Evolutionary conservation across 2,797 vertebrate species (phyloP).

Genomic region (Xenopus petersii): DNA sequence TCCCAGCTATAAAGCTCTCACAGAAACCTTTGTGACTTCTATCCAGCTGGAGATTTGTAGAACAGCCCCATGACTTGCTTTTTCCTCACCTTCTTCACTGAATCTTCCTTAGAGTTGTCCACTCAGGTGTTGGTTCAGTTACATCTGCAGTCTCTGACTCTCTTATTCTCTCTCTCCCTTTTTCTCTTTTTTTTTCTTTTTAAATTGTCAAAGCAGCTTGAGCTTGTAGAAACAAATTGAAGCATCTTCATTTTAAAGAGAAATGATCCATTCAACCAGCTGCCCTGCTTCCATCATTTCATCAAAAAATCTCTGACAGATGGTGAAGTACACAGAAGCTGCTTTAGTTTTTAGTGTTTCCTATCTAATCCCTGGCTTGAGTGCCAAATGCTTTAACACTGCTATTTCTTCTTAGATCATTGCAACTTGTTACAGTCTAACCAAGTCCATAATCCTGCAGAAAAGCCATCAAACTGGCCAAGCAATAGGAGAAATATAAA

Average conservation of each 20-base stretch:
- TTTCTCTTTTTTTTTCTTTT: too few species aligned
- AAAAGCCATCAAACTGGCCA: slow-evolving; percentile 61
- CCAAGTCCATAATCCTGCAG: slow-evolving; percentile 62
- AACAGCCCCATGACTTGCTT: neutral
- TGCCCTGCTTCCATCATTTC: slow-evolving; percentile 51
- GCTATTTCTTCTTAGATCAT: slow-evolving; percentile 64
- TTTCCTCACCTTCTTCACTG: neutral
- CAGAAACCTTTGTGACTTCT: slow-evolving; percentile 13
- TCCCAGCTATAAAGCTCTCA: slow-evolving; percentile 24
- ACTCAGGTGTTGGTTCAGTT: neutral
- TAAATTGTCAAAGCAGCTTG: slow-evolving; percentile 31
- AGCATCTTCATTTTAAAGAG: slow-evolving; percentile 46
- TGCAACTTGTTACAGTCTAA: slow-evolving; percentile 58
- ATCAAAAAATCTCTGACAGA: slow-evolving; percentile 52
- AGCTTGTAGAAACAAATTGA: slow-evolving; percentile 34
- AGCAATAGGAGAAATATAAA: slow-evolving; percentile 30
- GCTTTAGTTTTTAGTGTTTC: slow-evolving; percentile 58
- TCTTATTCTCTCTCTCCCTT: too few species aligned
- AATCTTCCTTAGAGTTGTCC: neutral
- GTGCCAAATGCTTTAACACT: slow-evolving; percentile 61
- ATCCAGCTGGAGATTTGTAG: slow-evolving; percentile 21
- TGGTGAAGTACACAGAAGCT: slow-evolving; percentile 56
- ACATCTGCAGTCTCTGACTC: neutral
- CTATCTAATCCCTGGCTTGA: slow-evolving; percentile 52
- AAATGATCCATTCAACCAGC: slow-evolving; percentile 49